Conservation (phyloP, 2,888 invertebrate species). For the Electrophaes corylata region DNA sequence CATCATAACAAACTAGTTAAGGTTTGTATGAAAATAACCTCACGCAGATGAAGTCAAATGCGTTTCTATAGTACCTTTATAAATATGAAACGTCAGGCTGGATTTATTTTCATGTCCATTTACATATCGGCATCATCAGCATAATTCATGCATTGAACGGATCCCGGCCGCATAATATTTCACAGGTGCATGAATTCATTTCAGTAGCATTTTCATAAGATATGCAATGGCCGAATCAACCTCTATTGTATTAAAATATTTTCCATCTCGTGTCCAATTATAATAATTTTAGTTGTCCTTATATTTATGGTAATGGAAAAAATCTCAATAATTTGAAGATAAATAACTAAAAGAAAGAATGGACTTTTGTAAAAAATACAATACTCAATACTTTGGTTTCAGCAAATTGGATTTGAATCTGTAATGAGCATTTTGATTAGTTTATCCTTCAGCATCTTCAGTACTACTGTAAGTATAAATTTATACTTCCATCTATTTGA, state of each 20-base stretch:
- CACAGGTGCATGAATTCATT: conserved; percentile 38
- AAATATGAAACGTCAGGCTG: conserved; percentile 31
- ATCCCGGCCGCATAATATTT: conserved; percentile 33
- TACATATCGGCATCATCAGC: conserved; percentile 34
- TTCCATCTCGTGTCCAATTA: conserved; percentile 16
- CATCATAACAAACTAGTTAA: no score
- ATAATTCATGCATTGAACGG: conserved; percentile 34
- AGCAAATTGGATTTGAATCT: not conserved
- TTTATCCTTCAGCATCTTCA: no score
- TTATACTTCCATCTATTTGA: no score
- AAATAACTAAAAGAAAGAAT: not conserved
- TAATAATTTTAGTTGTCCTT: conserved; percentile 27
- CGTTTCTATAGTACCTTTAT: conserved; percentile 25
- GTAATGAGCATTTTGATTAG: not conserved
- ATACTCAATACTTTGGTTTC: not conserved
- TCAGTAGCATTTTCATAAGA: conserved; percentile 33
- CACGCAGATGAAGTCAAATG: no score
- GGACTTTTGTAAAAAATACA: not conserved
- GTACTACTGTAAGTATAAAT: no score
- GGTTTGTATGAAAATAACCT: no score
- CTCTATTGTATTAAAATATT: conserved; percentile 34
- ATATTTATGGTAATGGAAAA: conserved; percentile 18
- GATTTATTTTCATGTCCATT: conserved; percentile 33
- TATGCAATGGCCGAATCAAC: conserved; percentile 22
- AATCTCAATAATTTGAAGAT: conserved; percentile 1